These are phyloP conservation scores for Nothocercus julius DNA, from an alignment of 2,113 vertebrate species.

Conservation along the genomic window DNA sequence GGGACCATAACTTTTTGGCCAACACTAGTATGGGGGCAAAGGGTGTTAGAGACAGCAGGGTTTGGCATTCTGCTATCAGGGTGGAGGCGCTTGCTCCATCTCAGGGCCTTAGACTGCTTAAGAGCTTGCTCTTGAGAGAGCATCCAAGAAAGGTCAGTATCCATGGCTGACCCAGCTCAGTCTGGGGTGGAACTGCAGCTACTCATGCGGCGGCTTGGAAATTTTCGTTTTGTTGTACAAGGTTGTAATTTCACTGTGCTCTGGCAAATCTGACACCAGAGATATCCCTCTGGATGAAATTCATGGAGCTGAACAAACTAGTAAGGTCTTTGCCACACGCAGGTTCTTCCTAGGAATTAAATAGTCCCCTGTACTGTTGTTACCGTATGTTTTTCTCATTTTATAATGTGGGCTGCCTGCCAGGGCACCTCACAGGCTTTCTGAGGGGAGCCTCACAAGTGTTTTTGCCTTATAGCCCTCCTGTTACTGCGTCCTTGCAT, in stretches of 20 bases:
- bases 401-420: background rate
- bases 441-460: accelerated
- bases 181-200: background rate
- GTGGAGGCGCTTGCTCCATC: background rate
- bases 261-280: background rate
- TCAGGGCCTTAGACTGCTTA: accelerated
- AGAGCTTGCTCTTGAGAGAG: background rate
- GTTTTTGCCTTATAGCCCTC: background rate
- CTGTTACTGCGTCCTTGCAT: background rate
- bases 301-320: too few species aligned
- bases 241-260: background rate
- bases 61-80: accelerated
- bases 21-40: background rate
- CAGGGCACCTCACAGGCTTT: background rate
- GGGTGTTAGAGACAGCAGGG: too few species aligned
- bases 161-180: accelerated
- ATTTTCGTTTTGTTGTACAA: background rate
- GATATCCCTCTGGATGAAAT: background rate
- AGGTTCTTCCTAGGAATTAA: too few species aligned
- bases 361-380: accelerated
- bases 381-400: accelerated
- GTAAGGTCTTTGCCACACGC: too few species aligned
- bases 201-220: background rate
- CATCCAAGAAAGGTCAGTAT: background rate
- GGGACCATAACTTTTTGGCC: background rate